A percentile compares a stretch with the other conserved stretches of the same genome.
These are phyloP conservation scores for Tetrax tetrax DNA, from an alignment of 2,113 vertebrate genomes.

Conservation along the genomic window DNA sequence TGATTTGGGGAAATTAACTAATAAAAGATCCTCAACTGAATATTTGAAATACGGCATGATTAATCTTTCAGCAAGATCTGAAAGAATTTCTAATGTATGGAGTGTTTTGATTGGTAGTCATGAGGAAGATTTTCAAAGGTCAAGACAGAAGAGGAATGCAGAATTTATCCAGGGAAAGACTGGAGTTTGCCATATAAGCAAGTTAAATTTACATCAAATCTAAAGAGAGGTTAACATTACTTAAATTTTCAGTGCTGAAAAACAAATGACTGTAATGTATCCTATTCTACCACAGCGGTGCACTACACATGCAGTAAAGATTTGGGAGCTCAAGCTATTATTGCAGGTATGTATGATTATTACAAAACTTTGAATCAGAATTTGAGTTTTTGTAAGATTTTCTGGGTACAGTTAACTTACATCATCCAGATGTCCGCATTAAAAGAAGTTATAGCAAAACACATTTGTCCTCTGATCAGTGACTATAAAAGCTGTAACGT, in stretches of 20 bases:
- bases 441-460: not conserved
- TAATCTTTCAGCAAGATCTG: conserved; percentile 40
- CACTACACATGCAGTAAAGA: not conserved
- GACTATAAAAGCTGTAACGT: not conserved
- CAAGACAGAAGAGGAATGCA: conserved; percentile 27
- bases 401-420: not conserved
- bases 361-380: not conserved
- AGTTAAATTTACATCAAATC: conserved; percentile 12
- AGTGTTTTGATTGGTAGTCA: conserved; percentile 51
- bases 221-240: not conserved
- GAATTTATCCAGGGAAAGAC: conserved; percentile 19
- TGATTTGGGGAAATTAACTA: conserved; percentile 55
- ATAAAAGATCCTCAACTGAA: conserved; percentile 50
- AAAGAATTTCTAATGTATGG: conserved; percentile 54
- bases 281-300: not conserved
- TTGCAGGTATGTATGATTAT: not conserved
- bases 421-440: not conserved
- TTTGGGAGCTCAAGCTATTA: not conserved
- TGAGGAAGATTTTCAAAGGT: conserved; percentile 60
- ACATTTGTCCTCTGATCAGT: not conserved
- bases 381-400: not conserved
- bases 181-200: not conserved
- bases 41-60: conserved; percentile 52
- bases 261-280: not conserved
- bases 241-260: conserved; percentile 22